Percentiles rank a stretch among this genome's conserved stretches.
Conservation (phyloP, 1,140 invertebrate genomes). For the Zaprionus tsacasi region DNA sequence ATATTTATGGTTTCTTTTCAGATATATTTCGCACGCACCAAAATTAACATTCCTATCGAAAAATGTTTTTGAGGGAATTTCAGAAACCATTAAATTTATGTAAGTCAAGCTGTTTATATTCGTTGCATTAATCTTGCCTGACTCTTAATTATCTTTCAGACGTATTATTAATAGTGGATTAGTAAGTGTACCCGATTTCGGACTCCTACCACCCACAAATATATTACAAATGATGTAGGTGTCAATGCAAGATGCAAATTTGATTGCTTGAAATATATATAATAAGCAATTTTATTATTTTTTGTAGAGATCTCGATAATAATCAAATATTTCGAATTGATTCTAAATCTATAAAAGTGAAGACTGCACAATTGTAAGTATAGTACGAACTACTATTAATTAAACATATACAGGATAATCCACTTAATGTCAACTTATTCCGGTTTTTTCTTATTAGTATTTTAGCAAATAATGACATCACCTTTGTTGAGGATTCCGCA, state of each 20-base stretch:
- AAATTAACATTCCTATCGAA: constrained; percentile 84
- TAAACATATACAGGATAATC: too few species aligned
- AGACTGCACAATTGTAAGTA: constrained; percentile 87
- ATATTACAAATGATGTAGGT: constrained; percentile 87
- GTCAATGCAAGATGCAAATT: neutral
- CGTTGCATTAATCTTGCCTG: neutral
- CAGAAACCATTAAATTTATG: constrained; percentile 85
- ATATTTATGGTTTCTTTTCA: constrained; percentile 44
- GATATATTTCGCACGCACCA: constrained; percentile 85
- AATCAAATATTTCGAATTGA: constrained; percentile 85
- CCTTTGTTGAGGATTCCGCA: constrained; percentile 86
- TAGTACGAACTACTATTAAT: too few species aligned
- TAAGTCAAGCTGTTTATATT: constrained; percentile 66
- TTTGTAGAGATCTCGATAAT: constrained; percentile 86
- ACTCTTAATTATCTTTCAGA: constrained; percentile 68
- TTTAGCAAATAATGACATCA: constrained; percentile 87
- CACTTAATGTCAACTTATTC: neutral
- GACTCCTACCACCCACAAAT: constrained; percentile 83
- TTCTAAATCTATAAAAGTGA: constrained; percentile 85
- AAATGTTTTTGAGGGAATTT: constrained; percentile 84
- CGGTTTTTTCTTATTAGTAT: constrained; percentile 83
- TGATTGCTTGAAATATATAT: neutral
- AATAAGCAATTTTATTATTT: constrained; percentile 8
- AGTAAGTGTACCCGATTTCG: constrained; percentile 85
- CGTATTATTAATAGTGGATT: constrained; percentile 86